Percentiles rank a stretch among this genome's conserved stretches.
These are phyloP conservation scores for Melanostigma gelatinosum DNA, from an alignment of 2,113 vertebrate species.

Conservation along the genomic window DNA sequence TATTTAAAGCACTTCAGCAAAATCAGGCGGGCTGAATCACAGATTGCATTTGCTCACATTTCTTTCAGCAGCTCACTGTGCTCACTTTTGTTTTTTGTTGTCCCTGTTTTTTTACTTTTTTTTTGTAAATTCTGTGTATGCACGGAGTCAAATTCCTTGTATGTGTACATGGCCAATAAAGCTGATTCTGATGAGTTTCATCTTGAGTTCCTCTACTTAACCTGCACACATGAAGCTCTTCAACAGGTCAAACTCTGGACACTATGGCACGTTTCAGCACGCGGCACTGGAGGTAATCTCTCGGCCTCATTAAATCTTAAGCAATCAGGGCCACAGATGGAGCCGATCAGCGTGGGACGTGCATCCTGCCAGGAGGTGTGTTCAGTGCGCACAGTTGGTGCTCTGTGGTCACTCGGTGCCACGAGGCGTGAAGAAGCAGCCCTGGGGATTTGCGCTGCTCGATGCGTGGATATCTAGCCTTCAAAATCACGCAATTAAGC, in stretches of 20 bases:
- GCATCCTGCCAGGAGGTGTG: constrained; percentile 53
- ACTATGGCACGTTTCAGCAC: constrained; percentile 22
- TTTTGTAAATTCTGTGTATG: no score
- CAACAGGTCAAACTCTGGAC: neutral
- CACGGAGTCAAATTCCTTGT: no score
- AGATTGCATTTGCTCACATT: no score
- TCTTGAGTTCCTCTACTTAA: neutral
- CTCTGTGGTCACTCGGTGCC: constrained; percentile 26
- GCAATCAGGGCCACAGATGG: constrained; percentile 65
- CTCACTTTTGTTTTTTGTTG: no score
- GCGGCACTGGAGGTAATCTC: constrained; percentile 43
- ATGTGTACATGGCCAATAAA: no score
- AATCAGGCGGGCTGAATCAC: neutral
- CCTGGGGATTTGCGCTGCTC: constrained; percentile 6
- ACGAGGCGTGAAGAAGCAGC: constrained; percentile 8
- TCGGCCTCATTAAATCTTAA: constrained; percentile 57
- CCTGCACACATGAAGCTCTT: constrained; percentile 1
- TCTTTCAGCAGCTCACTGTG: neutral
- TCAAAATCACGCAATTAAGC: neutral
- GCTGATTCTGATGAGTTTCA: neutral
- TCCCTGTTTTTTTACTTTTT: no score
- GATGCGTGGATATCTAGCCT: constrained; percentile 2
- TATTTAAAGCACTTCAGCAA: neutral
- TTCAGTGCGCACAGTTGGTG: constrained; percentile 13
- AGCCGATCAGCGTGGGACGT: constrained; percentile 43